Conservation (phyloP, 2,797 vertebrate genomes). For the Pseudochirops cupreus region DNA sequence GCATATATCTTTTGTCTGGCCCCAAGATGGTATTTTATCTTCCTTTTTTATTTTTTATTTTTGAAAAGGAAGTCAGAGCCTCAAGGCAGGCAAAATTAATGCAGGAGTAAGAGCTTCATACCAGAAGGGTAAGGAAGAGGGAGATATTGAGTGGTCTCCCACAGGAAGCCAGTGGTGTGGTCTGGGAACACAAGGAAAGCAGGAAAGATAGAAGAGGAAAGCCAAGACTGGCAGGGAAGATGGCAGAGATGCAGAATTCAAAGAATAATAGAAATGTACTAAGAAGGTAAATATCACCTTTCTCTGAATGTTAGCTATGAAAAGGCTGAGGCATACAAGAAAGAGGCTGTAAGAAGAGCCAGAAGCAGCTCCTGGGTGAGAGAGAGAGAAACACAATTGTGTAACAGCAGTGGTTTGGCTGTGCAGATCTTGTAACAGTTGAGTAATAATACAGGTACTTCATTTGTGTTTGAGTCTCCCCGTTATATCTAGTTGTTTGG, state of each 20-base stretch:
- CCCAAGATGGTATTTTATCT: neutral
- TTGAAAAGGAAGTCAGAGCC: neutral
- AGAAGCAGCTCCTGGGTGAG: neutral
- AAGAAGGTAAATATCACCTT: neutral
- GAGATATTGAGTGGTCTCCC: neutral
- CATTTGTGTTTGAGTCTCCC: neutral
- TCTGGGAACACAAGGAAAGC: neutral
- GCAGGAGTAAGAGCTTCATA: neutral
- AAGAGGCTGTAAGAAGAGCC: neutral
- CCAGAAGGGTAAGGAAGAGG: neutral
- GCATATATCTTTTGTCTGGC: neutral
- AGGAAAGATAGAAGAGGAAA: neutral
- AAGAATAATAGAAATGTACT: neutral
- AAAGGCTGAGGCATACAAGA: neutral
- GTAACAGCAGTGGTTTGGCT: neutral
- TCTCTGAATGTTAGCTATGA: neutral
- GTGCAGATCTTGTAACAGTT: neutral
- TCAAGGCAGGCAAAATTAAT: neutral
- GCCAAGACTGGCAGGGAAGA: neutral
- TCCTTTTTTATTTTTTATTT: neutral
- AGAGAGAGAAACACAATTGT: neutral
- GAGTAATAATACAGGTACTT: neutral
- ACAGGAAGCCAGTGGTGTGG: neutral
- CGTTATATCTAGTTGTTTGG: neutral
- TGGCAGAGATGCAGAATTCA: neutral